These are phyloP conservation scores for Plebejus melissa DNA, from an alignment of 2,888 invertebrate genomes.

Conservation along the genomic window DNA sequence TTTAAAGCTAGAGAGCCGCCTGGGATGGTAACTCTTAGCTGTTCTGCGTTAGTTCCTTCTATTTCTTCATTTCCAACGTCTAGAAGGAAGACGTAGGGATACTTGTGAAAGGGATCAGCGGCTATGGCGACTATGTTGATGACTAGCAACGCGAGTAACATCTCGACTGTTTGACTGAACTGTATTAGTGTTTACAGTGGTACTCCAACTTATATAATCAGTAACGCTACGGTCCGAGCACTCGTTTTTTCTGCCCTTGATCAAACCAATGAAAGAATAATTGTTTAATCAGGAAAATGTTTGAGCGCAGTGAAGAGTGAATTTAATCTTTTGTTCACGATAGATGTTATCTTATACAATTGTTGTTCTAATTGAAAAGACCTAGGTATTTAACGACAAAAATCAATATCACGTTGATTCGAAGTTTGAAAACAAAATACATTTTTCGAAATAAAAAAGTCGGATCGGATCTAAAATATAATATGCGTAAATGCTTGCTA, in stretches of 20 bases:
- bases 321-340: neutral
- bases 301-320: constrained; percentile 13
- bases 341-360: neutral
- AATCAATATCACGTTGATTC: too few relatives aligned
- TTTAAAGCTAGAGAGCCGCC: constrained; percentile 66
- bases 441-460: neutral
- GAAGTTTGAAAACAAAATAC: too few relatives aligned
- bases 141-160: constrained; percentile 53
- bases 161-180: constrained; percentile 47
- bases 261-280: constrained; percentile 58
- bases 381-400: neutral
- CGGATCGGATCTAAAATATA: neutral
- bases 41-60: constrained; percentile 60
- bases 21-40: constrained; percentile 62
- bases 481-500: neutral
- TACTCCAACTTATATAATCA: constrained; percentile 63
- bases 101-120: constrained; percentile 65
- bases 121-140: constrained; percentile 43
- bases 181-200: constrained; percentile 57
- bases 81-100: constrained; percentile 65
- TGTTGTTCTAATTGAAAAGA: neutral
- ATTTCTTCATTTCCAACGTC: constrained; percentile 73
- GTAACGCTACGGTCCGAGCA: constrained; percentile 59
- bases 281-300: constrained; percentile 7
- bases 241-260: constrained; percentile 63